Conservation (phyloP, 2,888 invertebrate genomes). For the Cosmorhoe ocellata region DNA sequence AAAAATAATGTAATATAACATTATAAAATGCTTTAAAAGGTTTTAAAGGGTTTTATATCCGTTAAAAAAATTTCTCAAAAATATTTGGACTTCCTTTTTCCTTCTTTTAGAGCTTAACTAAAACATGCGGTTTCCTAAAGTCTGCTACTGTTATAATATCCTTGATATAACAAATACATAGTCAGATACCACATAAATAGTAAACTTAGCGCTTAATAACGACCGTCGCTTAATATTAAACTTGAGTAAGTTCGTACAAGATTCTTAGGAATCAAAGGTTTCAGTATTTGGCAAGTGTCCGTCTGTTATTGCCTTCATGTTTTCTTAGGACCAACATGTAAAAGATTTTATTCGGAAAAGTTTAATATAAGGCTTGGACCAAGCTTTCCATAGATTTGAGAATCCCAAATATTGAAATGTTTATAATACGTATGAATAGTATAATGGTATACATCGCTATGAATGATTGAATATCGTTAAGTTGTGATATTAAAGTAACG, state of each 20-base stretch:
- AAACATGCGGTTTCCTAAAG: not conserved
- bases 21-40: no score
- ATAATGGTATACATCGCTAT: no score
- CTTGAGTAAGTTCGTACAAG: not conserved
- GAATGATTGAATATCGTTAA: no score
- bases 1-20: no score
- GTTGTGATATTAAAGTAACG: not conserved
- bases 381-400: slow-evolving; percentile 1
- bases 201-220: no score
- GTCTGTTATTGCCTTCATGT: slow-evolving; percentile 45
- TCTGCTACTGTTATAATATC: not conserved
- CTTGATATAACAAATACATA: no score
- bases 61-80: no score
- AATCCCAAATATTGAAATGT: not conserved
- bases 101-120: slow-evolving; percentile 38
- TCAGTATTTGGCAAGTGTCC: slow-evolving; percentile 34
- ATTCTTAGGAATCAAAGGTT: not conserved
- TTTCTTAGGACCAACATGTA: slow-evolving; percentile 46
- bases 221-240: no score
- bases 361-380: slow-evolving; percentile 7
- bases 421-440: no score
- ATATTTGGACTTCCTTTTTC: slow-evolving; percentile 22
- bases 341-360: slow-evolving; percentile 18
- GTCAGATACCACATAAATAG: no score
- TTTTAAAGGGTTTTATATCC: no score